These are phyloP conservation scores for Pongo abelii DNA, from an alignment of 2,113 vertebrate species.

Conservation along the genomic window DNA sequence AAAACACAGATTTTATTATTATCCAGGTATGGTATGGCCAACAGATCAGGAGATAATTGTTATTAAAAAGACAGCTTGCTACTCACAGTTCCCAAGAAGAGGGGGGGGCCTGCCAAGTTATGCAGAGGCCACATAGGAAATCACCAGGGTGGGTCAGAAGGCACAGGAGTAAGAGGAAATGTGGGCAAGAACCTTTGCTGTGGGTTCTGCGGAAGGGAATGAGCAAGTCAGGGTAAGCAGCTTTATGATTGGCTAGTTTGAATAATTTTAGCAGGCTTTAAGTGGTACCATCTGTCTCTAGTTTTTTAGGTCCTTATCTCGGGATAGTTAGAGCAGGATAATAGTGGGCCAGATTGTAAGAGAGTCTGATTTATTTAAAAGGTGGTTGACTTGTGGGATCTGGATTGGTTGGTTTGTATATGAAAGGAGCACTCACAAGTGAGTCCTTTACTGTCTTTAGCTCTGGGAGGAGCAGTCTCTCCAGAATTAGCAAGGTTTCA, in stretches of 20 bases:
- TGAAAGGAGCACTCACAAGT: not conserved
- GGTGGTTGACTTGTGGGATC: not conserved
- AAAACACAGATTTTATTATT: not conserved
- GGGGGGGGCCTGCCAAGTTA: fast-evolving
- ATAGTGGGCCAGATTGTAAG: not conserved
- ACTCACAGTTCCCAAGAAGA: not conserved
- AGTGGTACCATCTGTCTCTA: not conserved
- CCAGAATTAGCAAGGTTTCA: not conserved
- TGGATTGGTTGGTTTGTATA: not conserved
- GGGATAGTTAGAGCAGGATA: not conserved
- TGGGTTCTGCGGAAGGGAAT: too few species aligned
- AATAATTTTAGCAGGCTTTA: not conserved
- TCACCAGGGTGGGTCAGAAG: not conserved
- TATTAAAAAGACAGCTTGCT: not conserved
- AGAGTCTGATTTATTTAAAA: not conserved
- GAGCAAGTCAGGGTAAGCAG: not conserved
- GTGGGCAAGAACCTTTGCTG: not conserved
- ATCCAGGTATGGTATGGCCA: not conserved
- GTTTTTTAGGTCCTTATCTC: not conserved
- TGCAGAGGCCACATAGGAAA: not conserved
- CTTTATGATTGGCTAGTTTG: not conserved
- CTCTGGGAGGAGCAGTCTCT: not conserved
- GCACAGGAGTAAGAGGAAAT: not conserved
- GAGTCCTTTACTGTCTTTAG: not conserved
- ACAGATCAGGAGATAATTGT: not conserved